A percentile compares a stretch with the other conserved stretches of the same genome.
These are phyloP conservation scores for Masnerella sp. DNA, from an alignment of 2,888 invertebrate genomes.

Conservation along the genomic window DNA sequence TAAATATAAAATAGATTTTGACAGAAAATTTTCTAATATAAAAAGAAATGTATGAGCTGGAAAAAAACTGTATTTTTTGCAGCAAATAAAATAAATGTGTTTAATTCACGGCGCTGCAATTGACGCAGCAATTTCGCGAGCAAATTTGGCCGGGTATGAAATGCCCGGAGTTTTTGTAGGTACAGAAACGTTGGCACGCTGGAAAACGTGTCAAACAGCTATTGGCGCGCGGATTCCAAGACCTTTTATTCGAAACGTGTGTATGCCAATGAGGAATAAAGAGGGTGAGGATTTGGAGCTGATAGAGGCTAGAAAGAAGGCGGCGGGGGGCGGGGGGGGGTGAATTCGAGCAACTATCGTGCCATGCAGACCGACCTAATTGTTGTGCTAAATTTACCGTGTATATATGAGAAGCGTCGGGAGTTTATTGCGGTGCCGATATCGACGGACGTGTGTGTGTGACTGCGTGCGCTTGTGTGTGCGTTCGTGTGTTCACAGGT, in stretches of 20 bases:
- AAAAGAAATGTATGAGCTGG: too few species aligned
- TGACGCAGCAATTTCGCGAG: too few species aligned
- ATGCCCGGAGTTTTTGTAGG: too few species aligned
- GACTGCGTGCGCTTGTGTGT: conserved; percentile 18
- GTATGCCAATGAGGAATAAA: conserved; percentile 34
- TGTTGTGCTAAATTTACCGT: conserved; percentile 64
- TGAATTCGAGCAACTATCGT: conserved; percentile 49
- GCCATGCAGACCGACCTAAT: conserved; percentile 62
- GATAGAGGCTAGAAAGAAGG: conserved; percentile 22
- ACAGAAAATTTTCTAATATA: too few species aligned
- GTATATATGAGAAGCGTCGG: conserved; percentile 45
- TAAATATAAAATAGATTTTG: too few species aligned
- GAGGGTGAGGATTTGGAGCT: conserved; percentile 21
- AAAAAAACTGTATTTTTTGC: too few species aligned
- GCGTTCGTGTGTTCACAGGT: conserved; percentile 20
- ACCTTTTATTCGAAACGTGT: conserved; percentile 32
- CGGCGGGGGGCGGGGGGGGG: neutral
- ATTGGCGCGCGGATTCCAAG: conserved; percentile 18
- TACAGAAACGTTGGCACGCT: too few species aligned
- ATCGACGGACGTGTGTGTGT: too few species aligned
- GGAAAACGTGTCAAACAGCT: conserved; percentile 14
- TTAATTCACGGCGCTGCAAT: too few species aligned
- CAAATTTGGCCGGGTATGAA: too few species aligned
- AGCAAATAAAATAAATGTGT: too few species aligned
- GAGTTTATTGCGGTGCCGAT: conserved; percentile 45